Conservation (phyloP, 2,888 invertebrate genomes). For the Parnassius mnemosyne region DNA sequence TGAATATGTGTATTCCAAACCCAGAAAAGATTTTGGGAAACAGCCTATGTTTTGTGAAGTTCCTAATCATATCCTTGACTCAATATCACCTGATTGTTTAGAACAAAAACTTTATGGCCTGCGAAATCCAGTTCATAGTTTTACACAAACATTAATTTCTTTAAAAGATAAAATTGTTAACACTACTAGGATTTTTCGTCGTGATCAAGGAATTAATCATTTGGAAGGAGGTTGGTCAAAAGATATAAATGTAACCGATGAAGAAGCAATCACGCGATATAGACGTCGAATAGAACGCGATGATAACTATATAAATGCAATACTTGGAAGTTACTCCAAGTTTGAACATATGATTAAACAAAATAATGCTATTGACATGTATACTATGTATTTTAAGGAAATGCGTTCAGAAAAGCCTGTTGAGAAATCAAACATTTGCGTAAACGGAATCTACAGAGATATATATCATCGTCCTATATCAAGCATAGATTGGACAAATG, state of each 20-base stretch:
- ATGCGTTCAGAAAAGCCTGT: slow-evolving; percentile 64
- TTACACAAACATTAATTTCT: slow-evolving; percentile 52
- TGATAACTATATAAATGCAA: slow-evolving; percentile 83
- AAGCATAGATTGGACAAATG: slow-evolving; percentile 84
- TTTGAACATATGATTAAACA: slow-evolving; percentile 84
- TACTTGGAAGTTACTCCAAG: slow-evolving; percentile 71
- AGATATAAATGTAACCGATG: slow-evolving; percentile 81
- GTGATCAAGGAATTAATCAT: slow-evolving; percentile 82
- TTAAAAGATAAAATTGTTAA: slow-evolving; percentile 72
- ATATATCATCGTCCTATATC: slow-evolving; percentile 64
- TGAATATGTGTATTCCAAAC: slow-evolving; percentile 56
- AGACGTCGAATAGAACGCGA: slow-evolving; percentile 88
- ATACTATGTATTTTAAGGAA: slow-evolving; percentile 84
- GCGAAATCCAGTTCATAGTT: slow-evolving; percentile 68
- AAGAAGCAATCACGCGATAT: slow-evolving; percentile 85
- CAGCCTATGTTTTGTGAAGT: slow-evolving; percentile 63
- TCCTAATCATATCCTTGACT: slow-evolving; percentile 49
- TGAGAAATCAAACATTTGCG: slow-evolving; percentile 72
- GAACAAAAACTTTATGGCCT: slow-evolving; percentile 57
- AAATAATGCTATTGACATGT: slow-evolving; percentile 89
- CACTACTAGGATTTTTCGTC: slow-evolving; percentile 76
- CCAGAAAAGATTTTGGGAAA: slow-evolving; percentile 65
- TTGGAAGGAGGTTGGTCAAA: slow-evolving; percentile 91
- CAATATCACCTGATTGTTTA: slow-evolving; percentile 47
- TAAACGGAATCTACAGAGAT: slow-evolving; percentile 84